phyloP scores from a whole-genome alignment of 2,113 vertebrate genomes.

The Galbula dea region DNA sequence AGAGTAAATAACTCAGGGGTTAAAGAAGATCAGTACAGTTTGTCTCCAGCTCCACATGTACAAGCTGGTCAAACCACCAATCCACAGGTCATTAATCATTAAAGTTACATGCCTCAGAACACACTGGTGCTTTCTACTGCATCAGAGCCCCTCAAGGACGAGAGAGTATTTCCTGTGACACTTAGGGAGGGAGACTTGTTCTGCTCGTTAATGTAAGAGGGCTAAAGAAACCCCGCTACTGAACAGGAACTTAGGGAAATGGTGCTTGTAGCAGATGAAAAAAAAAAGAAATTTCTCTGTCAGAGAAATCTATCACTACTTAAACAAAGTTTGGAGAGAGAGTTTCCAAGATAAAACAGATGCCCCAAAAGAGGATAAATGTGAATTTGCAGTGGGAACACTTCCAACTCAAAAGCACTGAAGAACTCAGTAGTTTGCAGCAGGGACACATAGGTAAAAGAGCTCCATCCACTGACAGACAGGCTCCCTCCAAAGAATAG shows the following conservation, averaged over 20 bases:
- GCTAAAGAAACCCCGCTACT: not conserved
- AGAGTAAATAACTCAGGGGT: not conserved
- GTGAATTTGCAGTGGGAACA: not conserved
- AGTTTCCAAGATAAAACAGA: not conserved
- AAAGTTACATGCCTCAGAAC: not conserved
- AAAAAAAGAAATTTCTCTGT: not conserved
- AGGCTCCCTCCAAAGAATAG: not conserved
- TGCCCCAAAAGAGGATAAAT: not conserved
- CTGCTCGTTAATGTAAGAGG: not conserved
- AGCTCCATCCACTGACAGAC: not conserved
- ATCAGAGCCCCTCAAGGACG: not conserved
- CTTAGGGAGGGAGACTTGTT: not conserved
- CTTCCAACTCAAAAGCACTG: not conserved
- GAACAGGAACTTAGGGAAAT: not conserved
- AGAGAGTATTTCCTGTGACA: not conserved
- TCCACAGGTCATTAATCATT: not conserved
- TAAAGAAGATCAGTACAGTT: not conserved
- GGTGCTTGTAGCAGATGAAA: not conserved
- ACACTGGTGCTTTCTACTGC: not conserved
- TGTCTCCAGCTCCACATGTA: not conserved
- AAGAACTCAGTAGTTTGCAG: not conserved
- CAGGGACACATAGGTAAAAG: fast-evolving
- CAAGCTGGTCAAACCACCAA: not conserved
- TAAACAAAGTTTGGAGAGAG: not conserved
- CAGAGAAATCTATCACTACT: not conserved